These are phyloP conservation scores for Tyrannus savana DNA, from an alignment of 2,113 vertebrate species.

Conservation along the genomic window DNA sequence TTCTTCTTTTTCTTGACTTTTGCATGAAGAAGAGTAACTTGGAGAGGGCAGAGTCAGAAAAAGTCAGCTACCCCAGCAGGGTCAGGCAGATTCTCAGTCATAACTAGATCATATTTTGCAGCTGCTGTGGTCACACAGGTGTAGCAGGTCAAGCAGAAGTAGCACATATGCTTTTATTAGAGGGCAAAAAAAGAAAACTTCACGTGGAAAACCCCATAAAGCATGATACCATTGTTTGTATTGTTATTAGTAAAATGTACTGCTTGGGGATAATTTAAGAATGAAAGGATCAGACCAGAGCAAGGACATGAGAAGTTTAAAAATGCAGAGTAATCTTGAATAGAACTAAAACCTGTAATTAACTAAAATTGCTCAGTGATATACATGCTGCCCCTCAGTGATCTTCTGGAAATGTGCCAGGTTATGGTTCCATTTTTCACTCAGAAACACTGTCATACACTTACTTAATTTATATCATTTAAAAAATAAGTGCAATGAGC, in stretches of 20 bases:
- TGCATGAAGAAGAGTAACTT: background rate
- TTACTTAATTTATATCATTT: background rate
- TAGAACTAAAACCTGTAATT: constrained; percentile 8
- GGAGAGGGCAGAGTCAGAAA: background rate
- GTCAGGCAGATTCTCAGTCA: background rate
- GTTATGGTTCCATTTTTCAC: background rate
- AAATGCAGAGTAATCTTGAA: background rate
- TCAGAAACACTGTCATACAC: background rate
- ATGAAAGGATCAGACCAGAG: background rate
- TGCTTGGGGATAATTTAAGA: background rate
- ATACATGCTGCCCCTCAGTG: background rate
- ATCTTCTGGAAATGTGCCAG: background rate
- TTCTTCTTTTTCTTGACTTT: background rate
- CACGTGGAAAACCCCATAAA: background rate
- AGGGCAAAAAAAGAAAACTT: background rate
- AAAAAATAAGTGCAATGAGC: background rate
- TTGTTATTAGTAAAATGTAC: background rate
- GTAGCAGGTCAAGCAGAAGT: background rate
- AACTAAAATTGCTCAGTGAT: background rate
- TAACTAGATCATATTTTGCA: background rate
- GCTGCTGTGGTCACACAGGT: background rate
- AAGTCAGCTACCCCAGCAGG: background rate
- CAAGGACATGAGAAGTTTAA: background rate
- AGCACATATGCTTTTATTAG: background rate
- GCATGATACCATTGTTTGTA: background rate